Base-by-base conservation (phyloP, 2,113 vertebrate species). In the Stictonetta naevosa region DNA sequence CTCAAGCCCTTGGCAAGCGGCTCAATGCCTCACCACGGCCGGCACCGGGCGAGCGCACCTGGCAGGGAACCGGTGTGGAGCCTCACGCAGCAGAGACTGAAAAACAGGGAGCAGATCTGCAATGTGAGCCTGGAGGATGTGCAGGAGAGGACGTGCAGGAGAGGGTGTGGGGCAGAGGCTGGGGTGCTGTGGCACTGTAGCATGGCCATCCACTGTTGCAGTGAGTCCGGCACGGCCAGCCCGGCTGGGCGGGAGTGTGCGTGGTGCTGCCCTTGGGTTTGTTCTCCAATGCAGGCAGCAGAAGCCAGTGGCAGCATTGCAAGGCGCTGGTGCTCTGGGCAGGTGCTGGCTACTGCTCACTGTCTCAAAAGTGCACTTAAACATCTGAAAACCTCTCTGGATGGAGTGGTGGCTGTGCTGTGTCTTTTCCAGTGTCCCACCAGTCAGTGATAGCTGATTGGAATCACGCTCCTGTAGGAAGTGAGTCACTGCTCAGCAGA, bases 161-260 rank as follows among this genome's bases (percentile, higher is more conserved):
- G 53, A 14, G 53, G 53, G 28, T 29, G 53, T 52, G 23, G 50
- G 50, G 23, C 12, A 13, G 50, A 52, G 53, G 53, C 53, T 5
- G 15, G 14, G 28, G 26, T 29, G 59, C 40, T 34, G 68, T 48
- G 48, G 38, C 28, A 1, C 2, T 2, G 28, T 0, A 0, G 34
- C 5, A 18, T 6, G 1, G 1, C 71, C 6, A 0, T 5, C 17
- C 1, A 29, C 15, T 33, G 0, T 0, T 3, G 22, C 44, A 17
- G 55, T 19, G 55, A 5, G 16, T n/a, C 11, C 1, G 10, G 17
- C 7, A 9, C 0, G 1, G 55, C 13, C 52, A 29, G n/a, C 29
- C 44, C 10, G n/a, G 38, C 0, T 28, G 20, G n/a, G 76, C 17
- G 2, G 75, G 31, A 33, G 42, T 0, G 88, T 1, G 40, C 23